These are phyloP conservation scores for Drosophila mulleri DNA, from an alignment of 2,888 invertebrate species.

Conservation along the genomic window DNA sequence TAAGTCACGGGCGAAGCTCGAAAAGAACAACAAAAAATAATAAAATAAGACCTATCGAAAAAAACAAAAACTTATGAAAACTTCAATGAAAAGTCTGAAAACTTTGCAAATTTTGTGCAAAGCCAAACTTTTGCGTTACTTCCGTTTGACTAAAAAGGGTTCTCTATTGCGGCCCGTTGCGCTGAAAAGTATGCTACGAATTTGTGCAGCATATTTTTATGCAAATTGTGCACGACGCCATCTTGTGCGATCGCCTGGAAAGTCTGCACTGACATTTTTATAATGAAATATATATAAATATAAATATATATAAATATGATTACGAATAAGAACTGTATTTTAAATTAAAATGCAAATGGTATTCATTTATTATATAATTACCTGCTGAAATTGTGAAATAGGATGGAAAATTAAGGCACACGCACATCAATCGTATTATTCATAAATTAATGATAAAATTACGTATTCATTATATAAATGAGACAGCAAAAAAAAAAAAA, in stretches of 20 bases:
- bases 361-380: conserved; percentile 22
- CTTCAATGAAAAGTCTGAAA: conserved; percentile 16
- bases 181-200: conserved; percentile 35
- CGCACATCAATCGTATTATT: conserved; percentile 40
- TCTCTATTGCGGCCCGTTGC: conserved; percentile 6
- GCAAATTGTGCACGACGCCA: conserved; percentile 39
- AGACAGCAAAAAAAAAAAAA: not conserved
- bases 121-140: conserved; percentile 13
- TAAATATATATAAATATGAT: too few species aligned
- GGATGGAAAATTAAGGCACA: conserved; percentile 31
- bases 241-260: conserved; percentile 41
- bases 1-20: conserved; percentile 59
- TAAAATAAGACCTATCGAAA: not conserved
- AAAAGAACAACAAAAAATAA: not conserved
- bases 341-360: conserved; percentile 62
- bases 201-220: conserved; percentile 38
- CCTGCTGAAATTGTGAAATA: conserved; percentile 26
- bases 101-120: conserved; percentile 41
- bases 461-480: conserved; percentile 35
- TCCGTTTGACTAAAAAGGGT: conserved; percentile 16
- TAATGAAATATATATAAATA: not conserved
- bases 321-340: conserved; percentile 12
- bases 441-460: conserved; percentile 50
- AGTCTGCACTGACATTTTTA: conserved; percentile 17
- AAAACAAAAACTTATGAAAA: not conserved